Percentiles rank a stretch among this genome's conserved stretches.
Conservation (phyloP, 2,113 vertebrate genomes). For the Corythornis cristatus region DNA sequence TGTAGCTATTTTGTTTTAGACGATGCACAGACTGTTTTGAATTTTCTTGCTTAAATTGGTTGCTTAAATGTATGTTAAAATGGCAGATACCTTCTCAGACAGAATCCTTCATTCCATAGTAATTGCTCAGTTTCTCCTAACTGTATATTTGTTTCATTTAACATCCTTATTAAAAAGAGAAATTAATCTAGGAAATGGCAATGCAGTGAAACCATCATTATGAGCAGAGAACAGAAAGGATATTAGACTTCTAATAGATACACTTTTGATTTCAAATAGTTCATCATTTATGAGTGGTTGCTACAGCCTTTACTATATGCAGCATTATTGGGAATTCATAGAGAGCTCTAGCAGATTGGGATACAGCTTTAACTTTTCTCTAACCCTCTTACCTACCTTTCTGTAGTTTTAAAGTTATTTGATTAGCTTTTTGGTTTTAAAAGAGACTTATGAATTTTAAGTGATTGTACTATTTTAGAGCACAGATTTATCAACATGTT, state of each 20-base stretch:
- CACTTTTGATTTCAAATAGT: not conserved
- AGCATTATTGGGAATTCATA: not conserved
- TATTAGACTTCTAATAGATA: not conserved
- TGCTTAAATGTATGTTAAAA: not conserved
- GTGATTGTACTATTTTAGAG: not conserved
- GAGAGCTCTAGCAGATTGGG: not conserved
- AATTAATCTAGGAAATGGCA: conserved; percentile 11
- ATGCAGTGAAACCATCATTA: not conserved
- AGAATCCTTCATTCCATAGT: not conserved
- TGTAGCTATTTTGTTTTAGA: not conserved
- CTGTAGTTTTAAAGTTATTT: not conserved
- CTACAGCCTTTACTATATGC: not conserved
- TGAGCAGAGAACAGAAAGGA: not conserved
- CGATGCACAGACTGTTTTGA: not conserved
- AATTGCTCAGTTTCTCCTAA: not conserved
- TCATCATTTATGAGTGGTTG: not conserved
- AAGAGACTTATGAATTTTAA: not conserved
- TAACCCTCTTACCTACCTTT: not conserved
- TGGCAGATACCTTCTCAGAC: not conserved
- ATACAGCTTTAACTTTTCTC: not conserved
- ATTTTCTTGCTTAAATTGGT: not conserved
- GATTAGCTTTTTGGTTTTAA: not conserved
- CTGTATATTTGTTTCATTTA: not conserved
- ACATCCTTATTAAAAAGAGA: conserved; percentile 15
- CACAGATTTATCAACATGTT: not conserved